Base-by-base conservation (phyloP, 1,140 invertebrate genomes). In the Drosophila persimilis region DNA sequence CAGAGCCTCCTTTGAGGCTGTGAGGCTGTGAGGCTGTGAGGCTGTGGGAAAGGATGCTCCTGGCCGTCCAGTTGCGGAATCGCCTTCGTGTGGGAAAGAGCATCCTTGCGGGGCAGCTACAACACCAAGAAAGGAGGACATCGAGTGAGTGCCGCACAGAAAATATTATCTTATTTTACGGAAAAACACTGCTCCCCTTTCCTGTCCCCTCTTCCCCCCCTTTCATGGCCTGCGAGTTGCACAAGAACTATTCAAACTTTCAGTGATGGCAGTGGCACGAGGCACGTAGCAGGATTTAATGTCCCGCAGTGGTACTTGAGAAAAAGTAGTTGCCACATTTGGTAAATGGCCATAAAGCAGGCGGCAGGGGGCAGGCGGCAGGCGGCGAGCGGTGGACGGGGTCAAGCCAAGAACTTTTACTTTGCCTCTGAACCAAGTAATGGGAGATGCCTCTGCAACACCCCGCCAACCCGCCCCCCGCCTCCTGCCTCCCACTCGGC, bases 231-330 rank as follows among this genome's bases (percentile, higher is more conserved):
- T 62, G 11, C 3, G 2, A 39, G 62, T 52, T 80, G 73, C 73
- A 77, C 29, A 85, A 85, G 81, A 85, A 85, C 81, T 77, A 77
- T 85, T 85, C 77, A 85, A 85, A 85, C 81, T 85, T 85, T 85
- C 69, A 62, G 81, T 74, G 81, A 88, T 85, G 81, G 81, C 73
- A 65, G 70, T 59, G 62, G 57, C 72, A 39, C 4, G 35, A 71
- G 80, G 74, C 83, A 85, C 81, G 81, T 85, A 88, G 60, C 81
- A 69, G 74, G 79, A 86, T 86, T 86, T 86, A 86, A 88, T 86
- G 83, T 86, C 83, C 83, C 83, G 61, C 84, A 88, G 78, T 88
- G 84, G 84, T 86, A 88, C 83, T 86, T 89, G 83, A 86, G 83
- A 86, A 86, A 86, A 86, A 89, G 83, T 88, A 86, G 83, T 79